Evolutionary conservation across 2,113 vertebrate species (phyloP).

Genomic region (Lipophrys pholis): DNA sequence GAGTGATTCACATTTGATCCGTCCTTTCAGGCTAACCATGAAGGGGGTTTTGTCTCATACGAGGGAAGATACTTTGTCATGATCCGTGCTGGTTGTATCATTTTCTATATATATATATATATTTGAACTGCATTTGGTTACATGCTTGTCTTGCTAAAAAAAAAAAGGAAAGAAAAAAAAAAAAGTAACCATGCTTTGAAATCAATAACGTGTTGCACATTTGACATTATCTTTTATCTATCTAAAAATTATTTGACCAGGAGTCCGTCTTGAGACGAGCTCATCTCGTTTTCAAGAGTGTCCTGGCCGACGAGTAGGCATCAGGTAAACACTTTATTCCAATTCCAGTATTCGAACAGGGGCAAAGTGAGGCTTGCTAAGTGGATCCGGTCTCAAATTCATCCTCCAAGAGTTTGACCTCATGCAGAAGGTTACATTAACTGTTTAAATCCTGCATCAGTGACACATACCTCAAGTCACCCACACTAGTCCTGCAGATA

Average conservation of each 20-base stretch:
- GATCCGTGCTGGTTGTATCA: conserved; percentile 85
- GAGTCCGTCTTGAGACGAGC: conserved; percentile 90
- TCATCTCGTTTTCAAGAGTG: conserved; percentile 90
- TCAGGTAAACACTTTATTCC: conserved; percentile 87
- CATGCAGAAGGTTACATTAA: conserved; percentile 60
- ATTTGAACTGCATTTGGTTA: conserved; percentile 83
- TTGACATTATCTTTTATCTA: conserved; percentile 86
- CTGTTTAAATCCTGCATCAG: conserved; percentile 65
- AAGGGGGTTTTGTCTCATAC: conserved; percentile 87
- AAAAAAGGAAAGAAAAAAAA: conserved; percentile 59
- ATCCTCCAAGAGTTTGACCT: conserved; percentile 69
- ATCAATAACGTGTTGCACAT: conserved; percentile 84
- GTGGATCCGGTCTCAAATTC: conserved; percentile 73
- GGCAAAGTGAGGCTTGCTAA: conserved; percentile 71
- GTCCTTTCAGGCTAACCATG: conserved; percentile 71
- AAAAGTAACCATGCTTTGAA: conserved; percentile 82
- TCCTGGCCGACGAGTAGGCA: conserved; percentile 87
- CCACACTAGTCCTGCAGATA: conserved; percentile 55
- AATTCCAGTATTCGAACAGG: conserved; percentile 80
- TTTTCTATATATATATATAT: conserved; percentile 34
- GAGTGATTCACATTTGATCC: conserved; percentile 66
- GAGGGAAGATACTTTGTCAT: conserved; percentile 85
- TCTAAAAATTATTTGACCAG: conserved; percentile 89
- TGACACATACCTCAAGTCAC: conserved; percentile 65
- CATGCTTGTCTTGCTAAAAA: conserved; percentile 84